Evolutionary conservation across 2,888 invertebrate species (phyloP).

Genomic region (Muschampia plurimacula): DNA sequence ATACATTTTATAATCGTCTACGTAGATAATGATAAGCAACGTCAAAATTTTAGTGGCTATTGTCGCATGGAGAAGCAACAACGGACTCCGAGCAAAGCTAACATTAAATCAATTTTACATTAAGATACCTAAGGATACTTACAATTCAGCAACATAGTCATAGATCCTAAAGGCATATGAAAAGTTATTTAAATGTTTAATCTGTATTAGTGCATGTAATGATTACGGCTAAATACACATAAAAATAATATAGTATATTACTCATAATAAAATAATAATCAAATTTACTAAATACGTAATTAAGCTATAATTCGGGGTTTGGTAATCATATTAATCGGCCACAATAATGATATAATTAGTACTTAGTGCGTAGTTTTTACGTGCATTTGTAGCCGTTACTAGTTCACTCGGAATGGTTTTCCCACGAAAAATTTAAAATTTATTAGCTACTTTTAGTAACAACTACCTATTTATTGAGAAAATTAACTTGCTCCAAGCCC

Average conservation of each 20-base stretch:
- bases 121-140: slow-evolving; percentile 32
- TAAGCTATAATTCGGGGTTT: slow-evolving; percentile 62
- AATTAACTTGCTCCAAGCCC: slow-evolving; percentile 44
- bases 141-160: slow-evolving; percentile 33
- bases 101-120: slow-evolving; percentile 14
- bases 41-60: neutral
- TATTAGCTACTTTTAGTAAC: slow-evolving; percentile 11
- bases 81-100: slow-evolving; percentile 33
- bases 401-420: slow-evolving; percentile 19
- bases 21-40: no score
- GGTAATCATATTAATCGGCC: slow-evolving; percentile 50
- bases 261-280: slow-evolving; percentile 20
- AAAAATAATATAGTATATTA: slow-evolving; percentile 32
- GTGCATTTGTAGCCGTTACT: neutral
- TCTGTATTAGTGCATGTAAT: slow-evolving; percentile 45
- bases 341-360: slow-evolving; percentile 30
- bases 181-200: slow-evolving; percentile 2
- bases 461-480: slow-evolving; percentile 37
- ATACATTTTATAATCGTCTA: neutral
- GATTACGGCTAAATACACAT: slow-evolving; percentile 51
- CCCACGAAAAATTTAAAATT: neutral
- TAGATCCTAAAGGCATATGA: neutral
- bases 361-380: no score
- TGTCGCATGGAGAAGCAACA: neutral
- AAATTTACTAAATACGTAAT: slow-evolving; percentile 49